Conservation (phyloP, 2,888 invertebrate species). For the Eilema sororculum region DNA sequence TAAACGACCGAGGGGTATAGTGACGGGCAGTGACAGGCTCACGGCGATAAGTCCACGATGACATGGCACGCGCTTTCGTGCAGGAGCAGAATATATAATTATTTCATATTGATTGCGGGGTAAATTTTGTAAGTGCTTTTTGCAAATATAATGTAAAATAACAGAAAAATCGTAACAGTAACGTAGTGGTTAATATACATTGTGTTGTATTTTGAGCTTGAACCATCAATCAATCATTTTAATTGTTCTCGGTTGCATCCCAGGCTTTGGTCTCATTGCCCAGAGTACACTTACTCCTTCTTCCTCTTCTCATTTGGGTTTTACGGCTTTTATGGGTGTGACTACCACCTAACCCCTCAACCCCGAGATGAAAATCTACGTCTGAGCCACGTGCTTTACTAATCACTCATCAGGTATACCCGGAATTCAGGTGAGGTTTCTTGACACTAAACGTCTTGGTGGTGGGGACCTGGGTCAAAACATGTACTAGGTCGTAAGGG, state of each 20-base stretch:
- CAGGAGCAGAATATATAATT: constrained; percentile 49
- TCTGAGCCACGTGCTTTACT: no score
- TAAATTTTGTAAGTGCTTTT: constrained; percentile 3
- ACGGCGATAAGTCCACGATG: constrained; percentile 69
- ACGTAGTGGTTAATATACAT: no score
- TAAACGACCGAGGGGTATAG: constrained; percentile 52
- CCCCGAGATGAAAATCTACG: neutral
- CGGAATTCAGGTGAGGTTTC: neutral
- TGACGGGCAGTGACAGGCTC: constrained; percentile 71
- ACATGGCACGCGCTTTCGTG: constrained; percentile 69
- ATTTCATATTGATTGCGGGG: constrained; percentile 47
- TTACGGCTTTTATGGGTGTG: no score
- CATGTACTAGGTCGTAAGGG: no score
- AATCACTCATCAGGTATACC: neutral
- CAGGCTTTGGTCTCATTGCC: no score
- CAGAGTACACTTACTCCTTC: no score
- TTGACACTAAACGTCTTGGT: neutral
- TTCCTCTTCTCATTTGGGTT: no score
- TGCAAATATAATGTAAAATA: neutral
- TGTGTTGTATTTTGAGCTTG: no score
- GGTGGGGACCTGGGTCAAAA: no score
- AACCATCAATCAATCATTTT: no score
- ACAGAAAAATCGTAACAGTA: no score
- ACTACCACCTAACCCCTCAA: neutral
- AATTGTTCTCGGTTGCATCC: no score